Evolutionary conservation across 2,888 invertebrate genomes (phyloP).

Genomic region (Drosophila paracracens): DNA sequence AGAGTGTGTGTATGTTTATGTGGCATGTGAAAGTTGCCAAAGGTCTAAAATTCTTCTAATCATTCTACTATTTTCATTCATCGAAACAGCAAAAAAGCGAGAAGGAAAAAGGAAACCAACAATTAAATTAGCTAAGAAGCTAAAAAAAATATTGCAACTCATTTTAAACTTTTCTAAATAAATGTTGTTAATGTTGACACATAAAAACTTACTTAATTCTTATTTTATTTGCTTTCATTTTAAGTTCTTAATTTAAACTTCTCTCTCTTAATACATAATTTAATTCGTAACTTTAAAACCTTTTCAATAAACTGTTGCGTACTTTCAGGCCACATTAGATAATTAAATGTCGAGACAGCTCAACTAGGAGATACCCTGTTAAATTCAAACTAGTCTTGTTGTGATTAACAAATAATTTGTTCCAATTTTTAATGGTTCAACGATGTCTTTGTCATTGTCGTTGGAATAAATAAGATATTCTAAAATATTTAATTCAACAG

Average conservation of each 20-base stretch:
- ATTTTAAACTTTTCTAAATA: background rate
- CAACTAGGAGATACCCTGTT: background rate
- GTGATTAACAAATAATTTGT: background rate
- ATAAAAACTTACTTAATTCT: background rate
- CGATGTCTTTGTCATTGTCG: background rate
- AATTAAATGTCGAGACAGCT: background rate
- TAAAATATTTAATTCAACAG: background rate
- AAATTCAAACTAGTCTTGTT: background rate
- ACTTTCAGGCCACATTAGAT: background rate
- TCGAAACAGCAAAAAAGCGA: slow-evolving; percentile 9
- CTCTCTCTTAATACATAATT: no score
- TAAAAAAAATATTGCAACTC: background rate
- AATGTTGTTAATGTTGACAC: background rate
- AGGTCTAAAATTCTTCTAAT: slow-evolving; percentile 2
- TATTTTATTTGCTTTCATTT: background rate
- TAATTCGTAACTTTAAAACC: no score
- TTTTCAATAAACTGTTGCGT: background rate
- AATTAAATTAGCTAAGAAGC: background rate
- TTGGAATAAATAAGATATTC: background rate
- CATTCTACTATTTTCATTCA: slow-evolving; percentile 15
- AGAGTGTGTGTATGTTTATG: slow-evolving; percentile 4
- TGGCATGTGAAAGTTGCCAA: slow-evolving; percentile 49
- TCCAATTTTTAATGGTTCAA: background rate
- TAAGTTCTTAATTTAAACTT: no score
- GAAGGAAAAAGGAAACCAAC: background rate